Conservation (phyloP, 2,888 invertebrate species). For the Orthosia incerta region DNA sequence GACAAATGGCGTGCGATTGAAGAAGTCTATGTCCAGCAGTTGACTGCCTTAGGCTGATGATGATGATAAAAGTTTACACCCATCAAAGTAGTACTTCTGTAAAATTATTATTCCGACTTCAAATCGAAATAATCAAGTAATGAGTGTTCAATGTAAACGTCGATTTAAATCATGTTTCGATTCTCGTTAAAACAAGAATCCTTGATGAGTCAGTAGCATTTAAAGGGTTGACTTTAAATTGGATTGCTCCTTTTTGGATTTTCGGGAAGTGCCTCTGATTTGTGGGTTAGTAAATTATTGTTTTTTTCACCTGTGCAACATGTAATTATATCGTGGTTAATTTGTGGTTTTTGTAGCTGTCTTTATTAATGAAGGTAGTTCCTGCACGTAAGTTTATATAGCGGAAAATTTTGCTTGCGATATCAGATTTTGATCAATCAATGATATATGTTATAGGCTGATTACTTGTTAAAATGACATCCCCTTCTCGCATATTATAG, state of each 20-base stretch:
- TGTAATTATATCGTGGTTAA: slow-evolving; percentile 38
- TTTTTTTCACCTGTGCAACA: slow-evolving; percentile 49
- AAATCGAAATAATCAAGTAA: slow-evolving; percentile 53
- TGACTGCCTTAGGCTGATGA: no score
- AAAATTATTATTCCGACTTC: neutral
- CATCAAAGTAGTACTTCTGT: slow-evolving; percentile 37
- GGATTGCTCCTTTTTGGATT: slow-evolving; percentile 60
- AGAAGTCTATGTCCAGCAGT: no score
- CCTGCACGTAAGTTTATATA: slow-evolving; percentile 10
- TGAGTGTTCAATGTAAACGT: slow-evolving; percentile 51
- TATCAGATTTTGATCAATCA: neutral
- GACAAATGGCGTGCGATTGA: no score
- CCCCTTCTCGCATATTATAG: neutral
- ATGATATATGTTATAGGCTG: neutral
- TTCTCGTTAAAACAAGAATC: slow-evolving; percentile 58
- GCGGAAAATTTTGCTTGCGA: neutral
- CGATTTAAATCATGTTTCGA: slow-evolving; percentile 64
- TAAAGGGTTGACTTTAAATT: slow-evolving; percentile 52
- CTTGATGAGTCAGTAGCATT: slow-evolving; percentile 51
- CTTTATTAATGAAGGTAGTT: slow-evolving; percentile 11
- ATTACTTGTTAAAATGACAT: neutral
- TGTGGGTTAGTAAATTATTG: slow-evolving; percentile 56
- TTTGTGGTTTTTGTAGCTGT: slow-evolving; percentile 15
- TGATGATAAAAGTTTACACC: no score
- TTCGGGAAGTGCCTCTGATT: slow-evolving; percentile 58